Percentiles rank a stretch among this genome's conserved stretches.
Evolutionary conservation across 1,140 invertebrate genomes (phyloP).

Genomic region (Drosophila malerkotliana): DNA sequence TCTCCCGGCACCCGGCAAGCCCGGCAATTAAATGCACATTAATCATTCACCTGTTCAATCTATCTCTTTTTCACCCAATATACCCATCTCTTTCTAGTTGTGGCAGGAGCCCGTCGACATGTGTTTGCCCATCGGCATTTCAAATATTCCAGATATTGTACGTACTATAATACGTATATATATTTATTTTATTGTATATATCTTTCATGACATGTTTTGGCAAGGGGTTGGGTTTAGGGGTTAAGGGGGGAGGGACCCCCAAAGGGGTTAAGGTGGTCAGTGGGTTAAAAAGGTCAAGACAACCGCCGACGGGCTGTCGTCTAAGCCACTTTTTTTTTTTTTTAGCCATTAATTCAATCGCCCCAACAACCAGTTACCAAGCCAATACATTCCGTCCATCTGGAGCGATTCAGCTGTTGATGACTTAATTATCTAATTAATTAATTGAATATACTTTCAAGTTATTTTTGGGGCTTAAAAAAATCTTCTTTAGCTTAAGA

Average conservation of each 20-base stretch:
- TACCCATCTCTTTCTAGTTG: not conserved
- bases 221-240: slow-evolving; percentile 2
- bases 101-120: slow-evolving; percentile 29
- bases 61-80: not conserved
- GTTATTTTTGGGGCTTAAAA: slow-evolving; percentile 3
- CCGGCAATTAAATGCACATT: slow-evolving; percentile 74
- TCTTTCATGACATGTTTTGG: slow-evolving; percentile 5
- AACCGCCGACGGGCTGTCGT: slow-evolving; percentile 8
- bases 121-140: slow-evolving; percentile 46
- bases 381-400: slow-evolving; percentile 8
- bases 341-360: slow-evolving; percentile 20
- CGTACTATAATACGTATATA: not conserved
- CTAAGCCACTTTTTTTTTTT: slow-evolving; percentile 3
- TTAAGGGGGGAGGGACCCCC: not conserved
- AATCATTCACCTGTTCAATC: slow-evolving; percentile 48
- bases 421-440: slow-evolving; percentile 37
- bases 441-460: slow-evolving; percentile 17
- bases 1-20: not conserved
- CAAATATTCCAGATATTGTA: slow-evolving; percentile 4
- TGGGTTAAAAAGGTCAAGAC: slow-evolving; percentile 29
- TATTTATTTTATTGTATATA: not conserved
- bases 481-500: not conserved
- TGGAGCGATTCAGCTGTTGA: slow-evolving; percentile 17
- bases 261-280: slow-evolving; percentile 1
- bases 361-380: slow-evolving; percentile 16